Percentiles rank a stretch among this genome's conserved stretches.
phyloP scores from a whole-genome alignment of 2,888 invertebrate genomes.

The Cataglyphis albicans region DNA sequence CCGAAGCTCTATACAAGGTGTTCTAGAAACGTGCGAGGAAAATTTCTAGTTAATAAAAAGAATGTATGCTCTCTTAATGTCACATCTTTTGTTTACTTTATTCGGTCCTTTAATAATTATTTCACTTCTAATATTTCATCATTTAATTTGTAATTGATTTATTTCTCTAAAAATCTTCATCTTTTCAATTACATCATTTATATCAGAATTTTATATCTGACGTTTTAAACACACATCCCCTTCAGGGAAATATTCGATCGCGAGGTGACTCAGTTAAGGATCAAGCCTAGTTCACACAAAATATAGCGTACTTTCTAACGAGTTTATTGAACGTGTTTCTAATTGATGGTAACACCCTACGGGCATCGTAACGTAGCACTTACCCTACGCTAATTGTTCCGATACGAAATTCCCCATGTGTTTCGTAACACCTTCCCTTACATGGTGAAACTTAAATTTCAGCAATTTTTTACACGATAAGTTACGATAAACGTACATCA shows the following conservation, averaged over 20 bases:
- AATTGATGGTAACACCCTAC: constrained; percentile 48
- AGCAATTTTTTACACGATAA: constrained; percentile 11
- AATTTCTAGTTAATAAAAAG: background rate
- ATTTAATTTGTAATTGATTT: background rate
- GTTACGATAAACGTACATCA: constrained; percentile 6
- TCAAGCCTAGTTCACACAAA: constrained; percentile 27
- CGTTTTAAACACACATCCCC: background rate
- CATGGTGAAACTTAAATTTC: constrained; percentile 7
- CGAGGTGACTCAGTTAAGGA: constrained; percentile 23
- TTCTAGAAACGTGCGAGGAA: background rate
- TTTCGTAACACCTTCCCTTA: constrained; percentile 34
- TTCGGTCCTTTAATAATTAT: background rate
- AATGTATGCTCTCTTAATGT: background rate
- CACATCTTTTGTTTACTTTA: background rate
- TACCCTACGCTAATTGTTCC: constrained; percentile 39
- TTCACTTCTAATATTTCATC: background rate
- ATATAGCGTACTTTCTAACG: constrained; percentile 45
- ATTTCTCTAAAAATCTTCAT: background rate
- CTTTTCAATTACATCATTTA: background rate
- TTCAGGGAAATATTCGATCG: background rate
- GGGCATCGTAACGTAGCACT: constrained; percentile 21
- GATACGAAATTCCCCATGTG: constrained; percentile 36
- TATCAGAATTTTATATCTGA: background rate
- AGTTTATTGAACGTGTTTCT: constrained; percentile 48
- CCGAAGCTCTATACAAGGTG: background rate